These are phyloP conservation scores for Coccyzus lansbergi DNA, from an alignment of 2,797 vertebrate species.

Conservation along the genomic window DNA sequence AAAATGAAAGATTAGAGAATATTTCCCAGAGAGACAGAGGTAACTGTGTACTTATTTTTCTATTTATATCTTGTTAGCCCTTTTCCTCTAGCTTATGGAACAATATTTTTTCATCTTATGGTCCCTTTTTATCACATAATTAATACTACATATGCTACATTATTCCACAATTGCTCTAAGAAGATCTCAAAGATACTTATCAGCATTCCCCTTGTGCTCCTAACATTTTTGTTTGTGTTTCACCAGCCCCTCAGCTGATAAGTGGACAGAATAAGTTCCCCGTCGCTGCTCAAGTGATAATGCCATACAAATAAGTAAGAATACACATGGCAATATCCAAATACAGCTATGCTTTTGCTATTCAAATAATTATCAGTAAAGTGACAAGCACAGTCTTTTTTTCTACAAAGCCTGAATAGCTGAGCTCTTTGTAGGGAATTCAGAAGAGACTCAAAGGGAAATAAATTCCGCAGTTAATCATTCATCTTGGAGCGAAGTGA, in stretches of 20 bases:
- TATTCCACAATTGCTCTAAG: neutral
- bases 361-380: neutral
- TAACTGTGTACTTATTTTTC: conserved; percentile 3
- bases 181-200: neutral
- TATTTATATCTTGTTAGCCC: neutral
- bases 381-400: neutral
- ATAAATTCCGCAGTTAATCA: conserved; percentile 12
- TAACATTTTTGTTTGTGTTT: neutral
- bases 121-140: conserved; percentile 2
- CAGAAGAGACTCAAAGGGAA: conserved; percentile 4
- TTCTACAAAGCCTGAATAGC: neutral
- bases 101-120: neutral
- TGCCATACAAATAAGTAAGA: neutral
- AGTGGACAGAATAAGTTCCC: neutral
- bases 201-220: neutral
- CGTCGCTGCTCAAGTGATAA: neutral
- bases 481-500: neutral
- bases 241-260: neutral
- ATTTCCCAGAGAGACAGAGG: neutral
- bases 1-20: conserved; percentile 12
- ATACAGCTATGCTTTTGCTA: neutral
- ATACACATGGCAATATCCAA: neutral
- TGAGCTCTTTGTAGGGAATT: conserved; percentile 2
- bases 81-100: neutral
- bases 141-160: conserved; percentile 13